Evolutionary conservation across 2,797 vertebrate genomes (phyloP).

Genomic region (Oceanodroma leucorhoa): DNA sequence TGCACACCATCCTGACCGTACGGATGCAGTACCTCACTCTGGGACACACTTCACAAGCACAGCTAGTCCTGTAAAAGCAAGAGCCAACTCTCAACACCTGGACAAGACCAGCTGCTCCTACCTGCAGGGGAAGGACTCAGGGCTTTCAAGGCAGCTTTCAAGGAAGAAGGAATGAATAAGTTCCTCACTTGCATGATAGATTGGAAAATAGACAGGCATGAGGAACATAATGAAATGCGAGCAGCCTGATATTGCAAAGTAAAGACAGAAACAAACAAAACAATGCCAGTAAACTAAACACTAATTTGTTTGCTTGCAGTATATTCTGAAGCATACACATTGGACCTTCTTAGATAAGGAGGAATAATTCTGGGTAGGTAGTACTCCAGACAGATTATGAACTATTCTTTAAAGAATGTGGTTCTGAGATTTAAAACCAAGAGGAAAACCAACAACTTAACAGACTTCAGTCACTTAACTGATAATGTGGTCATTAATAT

Average conservation of each 20-base stretch:
- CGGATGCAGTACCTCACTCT: not conserved
- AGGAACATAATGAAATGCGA: not conserved
- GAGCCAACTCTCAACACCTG: not conserved
- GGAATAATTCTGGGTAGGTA: not conserved
- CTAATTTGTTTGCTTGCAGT: not conserved
- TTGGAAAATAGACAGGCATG: not conserved
- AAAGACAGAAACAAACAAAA: not conserved
- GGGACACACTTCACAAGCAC: not conserved
- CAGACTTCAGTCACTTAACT: not conserved
- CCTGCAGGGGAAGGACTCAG: not conserved
- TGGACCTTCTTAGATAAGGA: not conserved
- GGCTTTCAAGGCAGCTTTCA: not conserved
- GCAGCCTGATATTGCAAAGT: not conserved
- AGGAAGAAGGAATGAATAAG: not conserved
- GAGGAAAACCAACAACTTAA: not conserved
- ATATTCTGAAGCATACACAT: not conserved
- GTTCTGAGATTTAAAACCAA: not conserved
- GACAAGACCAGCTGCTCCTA: not conserved
- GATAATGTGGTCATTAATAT: not conserved
- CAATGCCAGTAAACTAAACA: not conserved
- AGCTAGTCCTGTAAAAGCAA: not conserved
- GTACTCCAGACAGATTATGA: not conserved
- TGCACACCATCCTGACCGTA: not conserved
- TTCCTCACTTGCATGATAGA: not conserved
- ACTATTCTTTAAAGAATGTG: not conserved